Evolutionary conservation across 2,888 invertebrate species (phyloP).

Genomic region (Eupithecia inturbata): DNA sequence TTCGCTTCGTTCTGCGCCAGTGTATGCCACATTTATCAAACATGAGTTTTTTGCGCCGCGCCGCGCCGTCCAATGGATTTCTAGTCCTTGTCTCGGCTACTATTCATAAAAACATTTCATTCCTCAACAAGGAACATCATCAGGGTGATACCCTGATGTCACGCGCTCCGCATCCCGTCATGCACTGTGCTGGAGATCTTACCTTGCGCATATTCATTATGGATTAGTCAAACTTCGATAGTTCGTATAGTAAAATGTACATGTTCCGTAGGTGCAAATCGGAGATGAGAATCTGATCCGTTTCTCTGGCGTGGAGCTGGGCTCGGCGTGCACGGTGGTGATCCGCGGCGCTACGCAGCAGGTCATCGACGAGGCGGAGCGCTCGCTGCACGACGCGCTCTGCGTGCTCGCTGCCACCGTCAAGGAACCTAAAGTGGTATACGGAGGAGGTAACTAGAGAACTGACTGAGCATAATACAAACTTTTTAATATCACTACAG

Average conservation of each 20-base stretch:
- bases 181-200: not conserved
- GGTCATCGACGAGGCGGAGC: conserved; percentile 97
- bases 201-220: no score
- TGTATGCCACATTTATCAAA: not conserved
- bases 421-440: conserved; percentile 95
- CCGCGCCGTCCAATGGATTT: no score
- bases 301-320: conserved; percentile 96
- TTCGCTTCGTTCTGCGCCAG: not conserved
- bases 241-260: not conserved
- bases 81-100: no score
- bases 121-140: no score
- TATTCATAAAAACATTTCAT: no score
- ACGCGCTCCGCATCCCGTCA: no score
- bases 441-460: conserved; percentile 90
- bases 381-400: conserved; percentile 98
- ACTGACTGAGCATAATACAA: not conserved
- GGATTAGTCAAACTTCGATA: no score
- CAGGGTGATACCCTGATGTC: no score
- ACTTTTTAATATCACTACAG: not conserved
- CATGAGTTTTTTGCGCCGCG: not conserved
- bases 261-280: conserved; percentile 88
- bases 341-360: conserved; percentile 99
- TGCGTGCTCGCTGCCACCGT: conserved; percentile 98
- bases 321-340: conserved; percentile 98
- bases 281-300: conserved; percentile 98